Base-by-base conservation (phyloP, 2,888 invertebrate species). In the Celastrina argiolus region DNA sequence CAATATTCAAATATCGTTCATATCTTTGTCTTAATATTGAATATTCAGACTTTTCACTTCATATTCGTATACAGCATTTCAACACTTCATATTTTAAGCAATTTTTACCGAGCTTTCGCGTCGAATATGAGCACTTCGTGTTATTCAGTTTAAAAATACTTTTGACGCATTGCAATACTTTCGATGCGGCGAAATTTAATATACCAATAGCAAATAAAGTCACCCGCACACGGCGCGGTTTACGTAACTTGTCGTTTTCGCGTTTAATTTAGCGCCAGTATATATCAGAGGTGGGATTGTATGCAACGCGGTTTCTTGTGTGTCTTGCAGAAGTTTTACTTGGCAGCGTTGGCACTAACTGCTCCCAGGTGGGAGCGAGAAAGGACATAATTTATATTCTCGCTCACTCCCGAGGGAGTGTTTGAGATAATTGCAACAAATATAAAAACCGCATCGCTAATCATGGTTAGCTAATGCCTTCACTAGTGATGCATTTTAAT, bases 261-360 rank as follows among this genome's bases (percentile, higher is more conserved):
- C 74, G 74, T 70, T 73, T 76, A 76, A 76, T 76, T 76, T 76
- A 73, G 75, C 73, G 66, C 71, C 59, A 58, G 67, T 56, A 63
- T 58, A 67, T 69, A n/a, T 70, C 65, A n/a, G 66, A 66, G 67
- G 66, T 64, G 58, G 36, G 28, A 31, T 65, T 65, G 59, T 66
- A 66, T 66, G 65, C 65, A 66, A 36, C 56, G 64, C 56, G 64
- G 51, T 58, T 58, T 34, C 31, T 39, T 36, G 31, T 61, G 36
- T 34, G 36, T 61, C 34, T 61, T 22, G 36, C 7, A 18, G 59
- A 59, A 59, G 22, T 36, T 34, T 34, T 18, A 36, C 61, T 61
- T 61, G 16, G 56, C 26, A 22, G 26, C 12, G 41, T 45, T 45
- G 18, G 51, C 51, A 26, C 22, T 51, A 51, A 51, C 22, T 51